Evolutionary conservation across 2,113 vertebrate genomes (phyloP).

Genomic region (Glaucomys volans): DNA sequence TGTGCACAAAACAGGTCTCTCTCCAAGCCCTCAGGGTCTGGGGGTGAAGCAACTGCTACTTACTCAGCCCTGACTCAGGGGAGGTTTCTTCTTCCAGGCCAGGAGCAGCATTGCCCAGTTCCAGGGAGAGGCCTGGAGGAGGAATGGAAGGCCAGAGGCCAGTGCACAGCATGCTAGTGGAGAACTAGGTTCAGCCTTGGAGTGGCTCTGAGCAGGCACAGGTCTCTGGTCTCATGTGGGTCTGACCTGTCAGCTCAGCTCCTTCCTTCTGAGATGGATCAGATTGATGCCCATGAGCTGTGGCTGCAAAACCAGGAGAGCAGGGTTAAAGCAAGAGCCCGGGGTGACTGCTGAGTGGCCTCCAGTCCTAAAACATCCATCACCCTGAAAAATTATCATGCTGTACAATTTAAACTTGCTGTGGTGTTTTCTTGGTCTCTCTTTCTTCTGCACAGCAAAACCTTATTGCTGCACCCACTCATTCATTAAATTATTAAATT

Average conservation of each 20-base stretch:
- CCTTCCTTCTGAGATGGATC: neutral
- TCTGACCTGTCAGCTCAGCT: neutral
- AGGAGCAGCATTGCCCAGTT: neutral
- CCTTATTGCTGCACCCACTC: neutral
- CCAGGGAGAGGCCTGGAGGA: neutral
- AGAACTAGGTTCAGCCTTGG: neutral
- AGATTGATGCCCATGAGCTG: neutral
- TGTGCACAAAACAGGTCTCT: constrained; percentile 32
- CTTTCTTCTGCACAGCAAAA: rapidly evolving
- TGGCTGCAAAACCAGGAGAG: neutral
- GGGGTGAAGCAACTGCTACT: constrained; percentile 45
- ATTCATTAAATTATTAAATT: neutral
- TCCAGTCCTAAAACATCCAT: neutral
- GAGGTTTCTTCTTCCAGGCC: constrained; percentile 46
- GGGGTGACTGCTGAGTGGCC: neutral
- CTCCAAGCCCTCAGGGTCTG: constrained; percentile 55
- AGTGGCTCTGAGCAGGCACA: neutral
- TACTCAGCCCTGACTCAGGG: constrained; percentile 67
- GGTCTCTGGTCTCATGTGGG: neutral
- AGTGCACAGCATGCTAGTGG: neutral
- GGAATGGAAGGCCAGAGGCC: neutral
- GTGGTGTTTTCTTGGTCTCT: neutral
- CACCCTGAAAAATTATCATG: neutral
- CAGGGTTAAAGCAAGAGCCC: neutral
- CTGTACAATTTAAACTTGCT: neutral